Evolutionary conservation across 2,888 invertebrate species (phyloP).

Genomic region (Ichneumoninae sp.): DNA sequence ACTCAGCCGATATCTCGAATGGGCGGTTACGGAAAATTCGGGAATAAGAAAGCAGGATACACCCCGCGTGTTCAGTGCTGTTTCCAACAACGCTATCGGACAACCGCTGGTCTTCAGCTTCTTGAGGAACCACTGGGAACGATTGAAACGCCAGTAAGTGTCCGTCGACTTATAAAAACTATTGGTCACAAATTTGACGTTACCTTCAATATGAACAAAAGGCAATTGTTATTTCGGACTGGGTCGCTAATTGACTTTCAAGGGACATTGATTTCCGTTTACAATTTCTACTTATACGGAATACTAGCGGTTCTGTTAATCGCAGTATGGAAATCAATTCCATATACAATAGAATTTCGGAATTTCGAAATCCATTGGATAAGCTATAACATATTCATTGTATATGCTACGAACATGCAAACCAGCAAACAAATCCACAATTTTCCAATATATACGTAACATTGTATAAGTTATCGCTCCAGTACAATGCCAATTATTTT

Average conservation of each 20-base stretch:
- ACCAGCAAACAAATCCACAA: no score
- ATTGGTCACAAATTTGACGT: background rate
- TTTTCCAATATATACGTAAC: no score
- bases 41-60: slow-evolving; percentile 94
- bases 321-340: no score
- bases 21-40: slow-evolving; percentile 89
- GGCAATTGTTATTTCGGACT: background rate
- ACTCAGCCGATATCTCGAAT: slow-evolving; percentile 90
- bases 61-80: slow-evolving; percentile 90
- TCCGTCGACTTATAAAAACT: background rate
- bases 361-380: no score
- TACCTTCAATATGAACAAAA: background rate
- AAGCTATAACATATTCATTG: no score
- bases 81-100: slow-evolving; percentile 91
- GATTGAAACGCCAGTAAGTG: slow-evolving; percentile 90
- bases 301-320: no score
- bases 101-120: slow-evolving; percentile 93
- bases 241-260: background rate
- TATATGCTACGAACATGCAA: no score
- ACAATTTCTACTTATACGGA: background rate
- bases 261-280: background rate
- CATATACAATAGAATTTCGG: no score
- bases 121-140: slow-evolving; percentile 91
- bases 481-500: no score
- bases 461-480: no score